phyloP scores from a whole-genome alignment of 2,113 vertebrate genomes.

The Paramisgurnus dabryanus region DNA sequence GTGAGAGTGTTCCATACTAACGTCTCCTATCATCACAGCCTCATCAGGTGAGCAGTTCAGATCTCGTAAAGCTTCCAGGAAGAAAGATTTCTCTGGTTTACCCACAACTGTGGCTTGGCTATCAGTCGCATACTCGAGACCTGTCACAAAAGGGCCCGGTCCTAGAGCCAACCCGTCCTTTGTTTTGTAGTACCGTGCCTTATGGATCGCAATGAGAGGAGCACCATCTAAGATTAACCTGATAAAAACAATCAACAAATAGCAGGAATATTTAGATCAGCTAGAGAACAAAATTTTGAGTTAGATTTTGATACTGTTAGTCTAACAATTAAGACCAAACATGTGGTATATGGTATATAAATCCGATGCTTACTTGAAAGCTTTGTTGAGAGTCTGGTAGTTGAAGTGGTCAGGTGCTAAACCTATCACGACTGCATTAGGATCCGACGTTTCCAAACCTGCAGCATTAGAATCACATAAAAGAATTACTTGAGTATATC shows the following conservation, averaged over 20 bases:
- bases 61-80: constrained; percentile 84
- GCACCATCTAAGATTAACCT: constrained; percentile 90
- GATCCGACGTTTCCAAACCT: constrained; percentile 85
- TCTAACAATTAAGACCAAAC: background rate
- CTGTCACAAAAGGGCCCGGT: constrained; percentile 90
- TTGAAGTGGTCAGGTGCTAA: constrained; percentile 91
- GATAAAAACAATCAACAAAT: background rate
- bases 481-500: too few species aligned
- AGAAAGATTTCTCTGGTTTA: constrained; percentile 90
- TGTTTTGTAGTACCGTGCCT: constrained; percentile 92
- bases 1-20: constrained; percentile 65
- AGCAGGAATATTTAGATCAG: background rate
- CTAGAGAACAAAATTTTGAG: background rate
- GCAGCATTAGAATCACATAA: constrained; percentile 7
- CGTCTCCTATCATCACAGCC: constrained; percentile 94
- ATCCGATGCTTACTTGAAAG: constrained; percentile 80
- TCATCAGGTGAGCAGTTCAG: constrained; percentile 76
- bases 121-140: constrained; percentile 87
- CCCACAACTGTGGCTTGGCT: constrained; percentile 86
- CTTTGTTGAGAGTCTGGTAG: constrained; percentile 89
- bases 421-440: constrained; percentile 92
- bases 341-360: background rate
- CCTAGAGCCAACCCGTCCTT: constrained; percentile 90
- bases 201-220: constrained; percentile 94
- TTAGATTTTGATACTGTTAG: background rate